These are phyloP conservation scores for Sternotherus odoratus DNA, from an alignment of 2,797 vertebrate genomes.

Conservation along the genomic window DNA sequence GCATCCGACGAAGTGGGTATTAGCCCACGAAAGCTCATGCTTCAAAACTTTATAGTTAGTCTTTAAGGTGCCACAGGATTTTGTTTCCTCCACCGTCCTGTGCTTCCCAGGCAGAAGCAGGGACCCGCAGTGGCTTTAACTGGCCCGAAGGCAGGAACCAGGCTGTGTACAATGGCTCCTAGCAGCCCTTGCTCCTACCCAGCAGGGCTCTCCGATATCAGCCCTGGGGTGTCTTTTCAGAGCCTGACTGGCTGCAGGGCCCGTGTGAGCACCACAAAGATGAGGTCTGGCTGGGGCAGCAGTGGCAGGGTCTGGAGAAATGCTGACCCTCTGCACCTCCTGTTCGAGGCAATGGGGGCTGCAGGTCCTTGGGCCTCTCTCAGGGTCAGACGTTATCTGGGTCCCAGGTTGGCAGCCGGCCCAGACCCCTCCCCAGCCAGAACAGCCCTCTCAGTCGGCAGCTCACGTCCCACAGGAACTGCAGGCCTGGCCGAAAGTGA, in stretches of 20 bases:
- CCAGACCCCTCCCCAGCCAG: accelerated
- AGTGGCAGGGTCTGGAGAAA: not conserved
- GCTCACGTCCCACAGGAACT: not conserved
- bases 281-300: not conserved
- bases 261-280: not conserved
- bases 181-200: not conserved
- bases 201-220: not conserved
- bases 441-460: not conserved
- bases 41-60: too few species aligned
- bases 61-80: too few species aligned
- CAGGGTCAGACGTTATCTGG: not conserved
- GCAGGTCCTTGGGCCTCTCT: not conserved
- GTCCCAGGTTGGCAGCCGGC: not conserved
- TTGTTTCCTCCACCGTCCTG: too few species aligned
- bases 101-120: not conserved
- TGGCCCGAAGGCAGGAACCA: not conserved
- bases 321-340: not conserved
- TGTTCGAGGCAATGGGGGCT: not conserved
- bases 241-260: not conserved
- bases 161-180: not conserved
- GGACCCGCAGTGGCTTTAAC: not conserved
- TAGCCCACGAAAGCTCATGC: too few species aligned
- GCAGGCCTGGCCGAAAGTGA: too few species aligned
- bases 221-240: not conserved
- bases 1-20: too few species aligned